Conservation (phyloP, 2,797 vertebrate genomes). For the Cossypha heuglini region DNA sequence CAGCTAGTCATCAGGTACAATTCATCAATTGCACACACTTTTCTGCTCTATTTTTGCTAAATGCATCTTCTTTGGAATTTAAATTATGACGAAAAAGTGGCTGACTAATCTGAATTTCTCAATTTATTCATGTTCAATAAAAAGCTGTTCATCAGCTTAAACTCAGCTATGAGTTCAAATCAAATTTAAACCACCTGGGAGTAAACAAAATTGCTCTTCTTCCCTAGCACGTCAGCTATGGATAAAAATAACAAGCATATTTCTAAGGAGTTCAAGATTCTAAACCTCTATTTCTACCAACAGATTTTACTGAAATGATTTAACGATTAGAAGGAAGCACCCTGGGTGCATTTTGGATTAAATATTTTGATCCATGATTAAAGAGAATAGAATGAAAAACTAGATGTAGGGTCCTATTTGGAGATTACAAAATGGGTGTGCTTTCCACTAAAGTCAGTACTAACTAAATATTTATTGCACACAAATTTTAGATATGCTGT, state of each 20-base stretch:
- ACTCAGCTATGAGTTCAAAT: conserved; percentile 85
- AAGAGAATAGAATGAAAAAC: conserved; percentile 2
- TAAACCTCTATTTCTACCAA: conserved; percentile 45
- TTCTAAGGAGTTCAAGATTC: conserved; percentile 56
- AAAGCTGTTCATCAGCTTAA: conserved; percentile 89
- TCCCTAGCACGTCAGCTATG: conserved; percentile 45
- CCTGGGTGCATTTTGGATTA: neutral
- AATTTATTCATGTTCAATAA: conserved; percentile 92
- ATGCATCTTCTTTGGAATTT: conserved; percentile 76
- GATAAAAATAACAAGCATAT: conserved; percentile 74
- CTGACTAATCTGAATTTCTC: conserved; percentile 89
- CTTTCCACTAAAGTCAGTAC: neutral
- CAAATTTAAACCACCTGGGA: conserved; percentile 86
- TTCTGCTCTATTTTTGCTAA: conserved; percentile 75
- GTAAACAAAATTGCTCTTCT: conserved; percentile 81
- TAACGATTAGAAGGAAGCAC: conserved; percentile 2
- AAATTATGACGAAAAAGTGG: conserved; percentile 82
- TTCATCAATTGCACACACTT: conserved; percentile 62
- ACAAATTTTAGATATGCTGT: neutral
- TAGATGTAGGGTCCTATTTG: neutral
- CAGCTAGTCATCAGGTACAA: conserved; percentile 61
- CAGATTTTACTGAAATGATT: conserved; percentile 51
- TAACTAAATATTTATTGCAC: neutral
- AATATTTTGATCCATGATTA: conserved; percentile 14
- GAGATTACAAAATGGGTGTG: neutral